Evolutionary conservation across 30 jellyfish, hydroid and myxozoan species (phyloP), one percentile per base, ranked within the genome.

Genomic region (Aurelia sp.): DNA sequence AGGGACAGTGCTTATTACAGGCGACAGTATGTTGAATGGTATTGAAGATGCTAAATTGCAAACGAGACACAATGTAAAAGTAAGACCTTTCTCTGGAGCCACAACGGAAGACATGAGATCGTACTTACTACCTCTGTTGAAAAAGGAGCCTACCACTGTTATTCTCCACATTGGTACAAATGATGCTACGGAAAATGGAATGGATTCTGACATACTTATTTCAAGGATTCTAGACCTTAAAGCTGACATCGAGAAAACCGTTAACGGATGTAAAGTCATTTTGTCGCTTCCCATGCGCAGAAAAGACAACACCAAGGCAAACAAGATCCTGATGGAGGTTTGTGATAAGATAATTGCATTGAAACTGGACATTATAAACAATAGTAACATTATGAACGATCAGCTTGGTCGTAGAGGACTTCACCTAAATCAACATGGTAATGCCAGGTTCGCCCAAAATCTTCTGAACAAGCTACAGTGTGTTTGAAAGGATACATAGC

Each of bases 71-170:
- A 38, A 15, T 15, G 80, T 24, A 20, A 35, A 68, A 30, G 22
- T 31, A 68, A 68, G 79, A 35, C 60, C 79, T 20, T 68, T 67
- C 58, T 65, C 60, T 15, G 62, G 79, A 7, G 79, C 79, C 59
- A n/a, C 79, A 2, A 68, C 79, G 19, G 79, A 68, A 68, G 79
- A 3, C 47, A 68, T 68, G 79, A 9, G 18, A 27, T 68, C 79
- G 5, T 68, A 68, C 60, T 68, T 68, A 67, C 18, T 27, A 20
- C 12, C 58, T 11, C 79, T 22, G 8, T 40, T 68, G 59, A 3
- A 20, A n/a, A 9, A 68, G 17, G 79, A 1, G 18, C 79, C 60
- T 4, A n/a, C 79, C 47, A 41, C 18, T 41, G 60, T 68, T 59
- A 11, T 68, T 30, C 79, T 21, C 8, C 79, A 68, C 24, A 41